Conservation (phyloP, 2,113 vertebrate genomes). For the Xenopus laevis region DNA sequence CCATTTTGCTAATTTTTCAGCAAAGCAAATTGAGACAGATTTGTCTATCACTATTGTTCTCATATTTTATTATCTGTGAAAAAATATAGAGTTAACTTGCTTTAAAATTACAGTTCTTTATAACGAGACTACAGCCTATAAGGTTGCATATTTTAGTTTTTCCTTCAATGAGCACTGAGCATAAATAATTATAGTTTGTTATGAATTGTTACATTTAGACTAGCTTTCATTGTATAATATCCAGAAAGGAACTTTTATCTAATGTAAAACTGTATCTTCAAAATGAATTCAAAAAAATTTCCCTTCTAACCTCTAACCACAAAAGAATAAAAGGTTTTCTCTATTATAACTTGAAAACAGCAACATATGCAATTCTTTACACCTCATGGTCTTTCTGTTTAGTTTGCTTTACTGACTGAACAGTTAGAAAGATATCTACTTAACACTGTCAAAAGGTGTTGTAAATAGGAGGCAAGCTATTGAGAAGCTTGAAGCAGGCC, state of each 20-base stretch:
- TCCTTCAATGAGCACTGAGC: background rate
- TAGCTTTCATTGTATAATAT: background rate
- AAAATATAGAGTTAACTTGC: too few species aligned
- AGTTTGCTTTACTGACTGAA: slow-evolving; percentile 68
- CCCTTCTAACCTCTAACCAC: slow-evolving; percentile 2
- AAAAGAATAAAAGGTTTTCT: slow-evolving; percentile 28
- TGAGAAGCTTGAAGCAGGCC: slow-evolving; percentile 56
- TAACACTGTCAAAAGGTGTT: slow-evolving; percentile 77
- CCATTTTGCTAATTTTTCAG: too few species aligned
- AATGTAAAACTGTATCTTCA: background rate
- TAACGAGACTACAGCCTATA: background rate
- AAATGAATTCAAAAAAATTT: slow-evolving; percentile 3
- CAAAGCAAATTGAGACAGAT: too few species aligned
- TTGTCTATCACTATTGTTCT: too few species aligned
- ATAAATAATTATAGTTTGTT: too few species aligned
- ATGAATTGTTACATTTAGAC: background rate
- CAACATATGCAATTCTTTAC: slow-evolving; percentile 43
- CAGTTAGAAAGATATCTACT: slow-evolving; percentile 72
- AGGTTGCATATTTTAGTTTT: background rate
- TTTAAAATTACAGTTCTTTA: too few species aligned
- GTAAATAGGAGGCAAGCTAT: slow-evolving; percentile 61
- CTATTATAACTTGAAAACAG: slow-evolving; percentile 36
- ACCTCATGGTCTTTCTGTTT: slow-evolving; percentile 49
- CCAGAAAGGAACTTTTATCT: background rate
- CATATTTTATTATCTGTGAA: too few species aligned